Percentiles rank a stretch among this genome's conserved stretches.
Conservation (phyloP, 2,888 invertebrate genomes). For the Dicycla oo region DNA sequence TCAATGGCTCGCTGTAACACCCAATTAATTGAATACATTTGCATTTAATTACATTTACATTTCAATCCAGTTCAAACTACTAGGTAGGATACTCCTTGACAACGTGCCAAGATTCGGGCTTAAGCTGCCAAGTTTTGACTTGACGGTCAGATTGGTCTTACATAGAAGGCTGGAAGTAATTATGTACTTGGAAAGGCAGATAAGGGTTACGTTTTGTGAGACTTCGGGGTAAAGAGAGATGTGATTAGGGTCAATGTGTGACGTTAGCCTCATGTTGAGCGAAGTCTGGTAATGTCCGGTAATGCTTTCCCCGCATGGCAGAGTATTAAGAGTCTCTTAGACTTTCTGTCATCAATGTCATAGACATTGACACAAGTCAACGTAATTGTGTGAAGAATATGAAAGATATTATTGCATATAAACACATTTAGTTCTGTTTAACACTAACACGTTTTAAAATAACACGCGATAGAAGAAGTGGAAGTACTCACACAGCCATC, state of each 20-base stretch:
- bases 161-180: conserved; percentile 38
- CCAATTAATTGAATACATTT: conserved; percentile 79
- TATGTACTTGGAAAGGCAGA: conserved; percentile 23
- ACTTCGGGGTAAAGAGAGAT: conserved; percentile 20
- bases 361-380: background rate
- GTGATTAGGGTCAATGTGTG: conserved; percentile 36
- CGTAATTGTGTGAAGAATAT: background rate
- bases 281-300: background rate
- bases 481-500: too few relatives aligned
- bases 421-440: too few relatives aligned
- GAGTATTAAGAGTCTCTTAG: background rate
- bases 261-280: background rate
- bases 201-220: conserved; percentile 27
- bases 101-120: conserved; percentile 51
- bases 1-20: conserved; percentile 53
- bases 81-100: conserved; percentile 42
- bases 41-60: conserved; percentile 77
- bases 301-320: background rate
- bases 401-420: background rate
- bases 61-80: conserved; percentile 74
- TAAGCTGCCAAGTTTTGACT: conserved; percentile 40
- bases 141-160: conserved; percentile 39
- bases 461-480: too few relatives aligned
- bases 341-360: background rate
- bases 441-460: too few relatives aligned